phyloP scores from a whole-genome alignment of 2,797 vertebrate species.

The Pelochelys cantorii region DNA sequence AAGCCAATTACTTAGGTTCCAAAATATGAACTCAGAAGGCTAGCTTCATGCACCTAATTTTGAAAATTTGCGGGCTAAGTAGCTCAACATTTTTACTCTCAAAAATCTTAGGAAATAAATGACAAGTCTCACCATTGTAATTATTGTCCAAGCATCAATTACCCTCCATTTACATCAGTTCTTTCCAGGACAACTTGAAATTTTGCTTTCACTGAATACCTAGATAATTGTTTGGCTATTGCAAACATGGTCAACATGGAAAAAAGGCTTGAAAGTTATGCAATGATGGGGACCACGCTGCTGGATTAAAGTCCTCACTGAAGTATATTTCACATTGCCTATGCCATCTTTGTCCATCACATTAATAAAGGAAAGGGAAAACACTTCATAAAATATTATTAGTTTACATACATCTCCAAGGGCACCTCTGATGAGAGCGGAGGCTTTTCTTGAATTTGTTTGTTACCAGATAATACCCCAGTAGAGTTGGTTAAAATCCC shows the following conservation, averaged over 20 bases:
- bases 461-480: neutral
- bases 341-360: neutral
- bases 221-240: neutral
- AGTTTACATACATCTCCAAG: neutral
- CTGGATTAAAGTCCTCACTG: neutral
- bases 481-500: neutral
- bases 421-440: neutral
- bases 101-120: neutral
- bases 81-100: neutral
- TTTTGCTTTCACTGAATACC: neutral
- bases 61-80: neutral
- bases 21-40: slow-evolving; percentile 15
- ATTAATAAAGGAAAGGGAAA: neutral
- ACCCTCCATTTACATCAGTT: neutral
- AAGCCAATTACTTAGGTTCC: slow-evolving; percentile 25
- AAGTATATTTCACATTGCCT: neutral
- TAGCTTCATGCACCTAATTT: neutral
- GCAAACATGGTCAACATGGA: neutral
- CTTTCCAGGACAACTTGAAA: neutral
- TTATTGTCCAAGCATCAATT: neutral
- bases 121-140: neutral
- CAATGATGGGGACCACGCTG: neutral
- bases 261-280: neutral
- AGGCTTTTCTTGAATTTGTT: neutral
- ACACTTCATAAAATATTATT: neutral